A percentile compares a stretch with the other conserved stretches of the same genome.
Conservation (phyloP, 2,888 invertebrate genomes). For the Drosophila barbarae region DNA sequence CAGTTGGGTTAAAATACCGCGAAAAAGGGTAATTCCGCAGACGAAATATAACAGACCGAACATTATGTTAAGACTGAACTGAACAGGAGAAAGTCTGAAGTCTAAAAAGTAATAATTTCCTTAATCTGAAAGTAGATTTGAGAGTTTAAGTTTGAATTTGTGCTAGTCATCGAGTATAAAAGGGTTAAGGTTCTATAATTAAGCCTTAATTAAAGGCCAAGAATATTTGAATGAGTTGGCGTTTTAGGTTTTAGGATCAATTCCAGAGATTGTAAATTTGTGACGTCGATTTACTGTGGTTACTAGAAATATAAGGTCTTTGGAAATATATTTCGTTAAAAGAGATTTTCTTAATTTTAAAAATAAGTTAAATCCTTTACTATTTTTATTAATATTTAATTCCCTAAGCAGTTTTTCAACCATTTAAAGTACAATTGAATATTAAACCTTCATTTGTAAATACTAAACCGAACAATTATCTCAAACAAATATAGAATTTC, state of each 20-base stretch:
- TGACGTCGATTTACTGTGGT: neutral
- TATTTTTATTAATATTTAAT: neutral
- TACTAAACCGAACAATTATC: conserved; percentile 16
- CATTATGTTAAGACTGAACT: conserved; percentile 24
- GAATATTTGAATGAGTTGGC: conserved; percentile 9
- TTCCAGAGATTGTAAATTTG: neutral
- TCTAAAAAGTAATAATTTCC: neutral
- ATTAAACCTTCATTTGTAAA: neutral
- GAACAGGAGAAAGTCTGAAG: neutral
- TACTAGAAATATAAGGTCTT: no score
- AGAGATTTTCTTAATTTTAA: neutral
- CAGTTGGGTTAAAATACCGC: neutral
- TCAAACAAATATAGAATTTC: conserved; percentile 22
- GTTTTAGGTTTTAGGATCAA: neutral
- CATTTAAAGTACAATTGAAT: neutral
- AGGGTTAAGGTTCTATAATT: conserved; percentile 6
- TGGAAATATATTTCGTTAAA: no score
- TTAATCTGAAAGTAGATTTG: conserved; percentile 1
- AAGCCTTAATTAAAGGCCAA: neutral
- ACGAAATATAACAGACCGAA: neutral
- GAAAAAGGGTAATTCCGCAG: conserved; percentile 6
- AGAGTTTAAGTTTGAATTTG: neutral
- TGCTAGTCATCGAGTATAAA: conserved; percentile 7
- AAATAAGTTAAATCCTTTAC: neutral
- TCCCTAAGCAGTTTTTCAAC: neutral